Percentiles rank a stretch among this genome's conserved stretches.
These are phyloP conservation scores for Halcyon malimbica DNA, from an alignment of 2,113 vertebrate genomes.

Conservation along the genomic window DNA sequence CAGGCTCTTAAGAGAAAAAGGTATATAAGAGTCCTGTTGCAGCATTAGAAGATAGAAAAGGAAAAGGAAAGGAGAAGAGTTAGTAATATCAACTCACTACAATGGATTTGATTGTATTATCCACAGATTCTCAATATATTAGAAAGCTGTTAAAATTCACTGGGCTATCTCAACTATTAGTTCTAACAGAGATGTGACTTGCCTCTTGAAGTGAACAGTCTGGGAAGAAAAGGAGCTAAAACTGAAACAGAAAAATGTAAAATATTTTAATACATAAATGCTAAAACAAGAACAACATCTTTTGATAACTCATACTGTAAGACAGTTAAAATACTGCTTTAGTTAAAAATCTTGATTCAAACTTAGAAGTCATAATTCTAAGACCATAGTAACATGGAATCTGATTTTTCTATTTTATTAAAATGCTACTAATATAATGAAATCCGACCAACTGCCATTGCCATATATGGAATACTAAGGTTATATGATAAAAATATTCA, in stretches of 20 bases:
- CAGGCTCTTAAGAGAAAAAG: constrained; percentile 37
- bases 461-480: constrained; percentile 41
- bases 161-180: constrained; percentile 55
- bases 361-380: constrained; percentile 15
- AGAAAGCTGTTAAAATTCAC: constrained; percentile 55
- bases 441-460: constrained; percentile 15
- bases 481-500: constrained; percentile 55
- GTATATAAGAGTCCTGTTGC: constrained; percentile 4
- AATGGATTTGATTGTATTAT: constrained; percentile 28
- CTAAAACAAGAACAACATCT: neutral
- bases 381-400: constrained; percentile 41
- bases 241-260: constrained; percentile 78
- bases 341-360: constrained; percentile 10
- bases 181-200: constrained; percentile 79
- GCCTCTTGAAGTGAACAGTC: constrained; percentile 93
- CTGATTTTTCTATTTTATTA: constrained; percentile 46
- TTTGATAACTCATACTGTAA: neutral
- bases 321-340: constrained; percentile 17
- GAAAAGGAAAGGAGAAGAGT: constrained; percentile 31
- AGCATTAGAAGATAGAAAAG: constrained; percentile 32
- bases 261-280: constrained; percentile 54
- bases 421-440: constrained; percentile 39
- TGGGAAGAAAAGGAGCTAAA: constrained; percentile 88
- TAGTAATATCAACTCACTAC: constrained; percentile 53
- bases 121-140: constrained; percentile 42